phyloP scores from a whole-genome alignment of 2,113 vertebrate species.

The Toxotes jaculatrix region DNA sequence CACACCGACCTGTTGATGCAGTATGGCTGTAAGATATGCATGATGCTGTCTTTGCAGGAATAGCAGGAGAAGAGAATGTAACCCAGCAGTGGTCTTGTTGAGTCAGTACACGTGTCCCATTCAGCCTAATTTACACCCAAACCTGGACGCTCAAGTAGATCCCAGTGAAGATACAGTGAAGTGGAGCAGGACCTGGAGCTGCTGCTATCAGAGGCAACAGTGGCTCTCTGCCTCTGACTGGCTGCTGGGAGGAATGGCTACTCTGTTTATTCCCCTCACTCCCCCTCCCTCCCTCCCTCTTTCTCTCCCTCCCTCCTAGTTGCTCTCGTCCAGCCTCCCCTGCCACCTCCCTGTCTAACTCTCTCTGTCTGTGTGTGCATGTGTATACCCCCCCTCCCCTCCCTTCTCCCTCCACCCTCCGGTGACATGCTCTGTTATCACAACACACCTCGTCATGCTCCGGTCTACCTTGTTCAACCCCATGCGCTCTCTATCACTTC shows the following conservation, averaged over 20 bases:
- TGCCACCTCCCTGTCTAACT: neutral
- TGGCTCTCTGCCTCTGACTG: slow-evolving; percentile 52
- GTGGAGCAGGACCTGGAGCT: neutral
- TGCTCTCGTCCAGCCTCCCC: slow-evolving; percentile 48
- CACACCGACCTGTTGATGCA: slow-evolving; percentile 83
- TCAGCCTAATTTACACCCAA: slow-evolving; percentile 19
- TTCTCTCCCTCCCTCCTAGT: slow-evolving; percentile 34
- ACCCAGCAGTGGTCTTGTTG: neutral
- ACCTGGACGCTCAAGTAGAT: neutral
- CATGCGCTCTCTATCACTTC: neutral
- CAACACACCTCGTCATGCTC: slow-evolving; percentile 17
- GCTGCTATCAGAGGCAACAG: neutral
- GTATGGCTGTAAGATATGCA: slow-evolving; percentile 81
- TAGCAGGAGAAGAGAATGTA: neutral
- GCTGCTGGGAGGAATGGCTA: slow-evolving; percentile 45
- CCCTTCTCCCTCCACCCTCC: neutral
- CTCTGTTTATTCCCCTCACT: slow-evolving; percentile 55
- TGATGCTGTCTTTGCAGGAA: slow-evolving; percentile 54
- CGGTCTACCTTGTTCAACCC: neutral
- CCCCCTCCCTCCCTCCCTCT: neutral
- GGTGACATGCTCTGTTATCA: slow-evolving; percentile 8
- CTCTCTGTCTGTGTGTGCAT: slow-evolving; percentile 16
- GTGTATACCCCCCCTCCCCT: slow-evolving; percentile 24
- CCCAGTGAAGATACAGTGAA: neutral
- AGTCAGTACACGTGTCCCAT: slow-evolving; percentile 21